Evolutionary conservation across 2,888 invertebrate genomes (phyloP), one percentile per base, ranked within the genome.

Genomic region (Capitulum mitella): DNA sequence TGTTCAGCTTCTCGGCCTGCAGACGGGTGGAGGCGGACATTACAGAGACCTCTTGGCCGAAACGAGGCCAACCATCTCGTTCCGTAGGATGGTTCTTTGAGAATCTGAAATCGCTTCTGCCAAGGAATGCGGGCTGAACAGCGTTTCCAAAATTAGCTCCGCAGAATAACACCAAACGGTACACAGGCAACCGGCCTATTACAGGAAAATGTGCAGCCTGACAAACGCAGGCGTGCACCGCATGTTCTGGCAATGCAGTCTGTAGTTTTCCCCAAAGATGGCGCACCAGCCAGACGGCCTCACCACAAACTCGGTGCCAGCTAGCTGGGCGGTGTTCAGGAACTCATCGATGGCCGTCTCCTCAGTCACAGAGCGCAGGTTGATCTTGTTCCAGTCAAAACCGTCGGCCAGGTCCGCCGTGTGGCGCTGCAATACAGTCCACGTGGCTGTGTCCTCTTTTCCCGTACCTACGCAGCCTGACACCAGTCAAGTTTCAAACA

Each of bases 291-390:
- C 10, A 29, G 10, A 29, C n/a, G 5, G 14, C 32, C 79, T 70
- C 34, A 81, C 89, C 88, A 83, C 92, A 85, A 98, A 99, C 85
- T 98, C 97, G 0, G 93, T 93, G 61, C 95, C 94, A 0, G 98
- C 97, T 80, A 99, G 87, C 86, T 97, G 93, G 0, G 98, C 98
- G 0, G 95, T 98, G 0, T 95, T 92, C 6, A 99, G 87, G 85
- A 99, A 98, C 84, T 98, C 98, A 87, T 98, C 95, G 80, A 98
- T 91, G 0, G 95, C 94, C n/a, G 92, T 94, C 85, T 97, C 95
- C 83, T 98, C 97, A 0, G 97, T 98, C 0, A 97, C 93, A 0
- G 97, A 97, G 84, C 93, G 92, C 0, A 96, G 88, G 86, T 97
- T 97, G 1, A 96, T 87, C 16, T 94, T 89, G 58, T 93, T 93